phyloP scores from a whole-genome alignment of 2,888 invertebrate species.

The Macaria notata region DNA sequence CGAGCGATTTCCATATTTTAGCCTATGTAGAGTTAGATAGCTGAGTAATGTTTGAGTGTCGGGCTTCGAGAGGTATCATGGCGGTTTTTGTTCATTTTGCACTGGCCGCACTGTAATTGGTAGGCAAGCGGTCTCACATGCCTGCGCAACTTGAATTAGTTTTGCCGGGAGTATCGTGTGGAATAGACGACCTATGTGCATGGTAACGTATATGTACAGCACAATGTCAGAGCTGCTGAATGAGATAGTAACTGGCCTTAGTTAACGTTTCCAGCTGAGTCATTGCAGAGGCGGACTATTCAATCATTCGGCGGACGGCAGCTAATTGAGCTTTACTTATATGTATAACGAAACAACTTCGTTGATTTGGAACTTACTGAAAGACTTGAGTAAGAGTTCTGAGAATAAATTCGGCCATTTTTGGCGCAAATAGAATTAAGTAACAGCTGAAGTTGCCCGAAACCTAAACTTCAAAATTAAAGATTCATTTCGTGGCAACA shows the following conservation, averaged over 20 bases:
- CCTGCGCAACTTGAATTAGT: conserved; percentile 46
- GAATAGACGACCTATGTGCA: neutral
- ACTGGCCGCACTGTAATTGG: conserved; percentile 35
- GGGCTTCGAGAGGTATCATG: conserved; percentile 11
- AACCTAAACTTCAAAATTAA: no score
- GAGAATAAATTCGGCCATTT: no score
- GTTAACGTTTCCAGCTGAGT: conserved; percentile 1
- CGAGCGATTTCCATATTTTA: conserved; percentile 34
- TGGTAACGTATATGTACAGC: neutral
- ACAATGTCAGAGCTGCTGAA: neutral
- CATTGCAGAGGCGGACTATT: neutral
- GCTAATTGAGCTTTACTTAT: no score
- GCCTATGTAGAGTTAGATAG: conserved; percentile 12
- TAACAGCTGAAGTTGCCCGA: no score
- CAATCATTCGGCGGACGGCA: no score
- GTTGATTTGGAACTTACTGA: no score
- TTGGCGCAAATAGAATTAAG: no score
- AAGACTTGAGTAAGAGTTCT: no score
- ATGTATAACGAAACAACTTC: no score
- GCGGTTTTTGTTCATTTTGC: conserved; percentile 30
- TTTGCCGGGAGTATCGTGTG: conserved; percentile 30
- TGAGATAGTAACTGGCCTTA: neutral
- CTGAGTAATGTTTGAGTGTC: conserved; percentile 30
- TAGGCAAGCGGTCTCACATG: conserved; percentile 33
- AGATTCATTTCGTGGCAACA: no score